Percentiles rank a stretch among this genome's conserved stretches.
Conservation (phyloP, 1,140 invertebrate genomes). For the Drosophila elegans region DNA sequence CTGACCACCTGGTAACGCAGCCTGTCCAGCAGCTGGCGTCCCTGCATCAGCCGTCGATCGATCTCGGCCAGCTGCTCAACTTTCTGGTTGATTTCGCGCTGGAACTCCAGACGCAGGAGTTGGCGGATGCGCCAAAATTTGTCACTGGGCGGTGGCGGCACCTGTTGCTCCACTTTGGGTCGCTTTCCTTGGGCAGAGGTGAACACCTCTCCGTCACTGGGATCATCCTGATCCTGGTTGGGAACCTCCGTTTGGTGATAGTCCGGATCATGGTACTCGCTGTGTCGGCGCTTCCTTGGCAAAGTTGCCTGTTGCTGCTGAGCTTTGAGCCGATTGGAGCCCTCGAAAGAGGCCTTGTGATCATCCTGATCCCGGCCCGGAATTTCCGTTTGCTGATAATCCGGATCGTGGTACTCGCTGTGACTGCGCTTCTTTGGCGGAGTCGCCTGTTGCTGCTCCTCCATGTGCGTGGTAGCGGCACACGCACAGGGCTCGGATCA, state of each 20-base stretch:
- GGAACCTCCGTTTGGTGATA: constrained; percentile 36
- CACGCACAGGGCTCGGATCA: constrained; percentile 49
- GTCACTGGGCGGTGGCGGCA: neutral
- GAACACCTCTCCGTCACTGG: neutral
- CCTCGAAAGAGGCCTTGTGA: neutral
- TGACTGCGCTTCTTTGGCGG: constrained; percentile 74
- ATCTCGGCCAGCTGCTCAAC: constrained; percentile 86
- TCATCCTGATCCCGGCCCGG: constrained; percentile 6
- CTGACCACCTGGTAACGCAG: constrained; percentile 89
- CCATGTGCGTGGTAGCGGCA: constrained; percentile 62
- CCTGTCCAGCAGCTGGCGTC: constrained; percentile 89
- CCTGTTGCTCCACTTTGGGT: constrained; percentile 12
- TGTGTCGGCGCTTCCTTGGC: constrained; percentile 73
- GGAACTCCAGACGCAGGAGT: constrained; percentile 85
- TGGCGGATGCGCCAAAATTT: constrained; percentile 43
- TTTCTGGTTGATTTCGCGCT: constrained; percentile 86
- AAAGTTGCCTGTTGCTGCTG: constrained; percentile 47
- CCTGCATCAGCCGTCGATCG: constrained; percentile 87
- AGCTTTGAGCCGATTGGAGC: neutral
- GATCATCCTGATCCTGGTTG: constrained; percentile 7
- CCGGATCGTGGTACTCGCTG: constrained; percentile 81
- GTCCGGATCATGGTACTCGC: constrained; percentile 82
- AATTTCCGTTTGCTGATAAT: constrained; percentile 46
- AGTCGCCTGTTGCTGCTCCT: constrained; percentile 61
- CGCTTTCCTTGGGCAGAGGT: constrained; percentile 23